A percentile compares a stretch with the other conserved stretches of the same genome.
Conservation (phyloP, 2,888 invertebrate species). For the Drosophila longiperda region DNA sequence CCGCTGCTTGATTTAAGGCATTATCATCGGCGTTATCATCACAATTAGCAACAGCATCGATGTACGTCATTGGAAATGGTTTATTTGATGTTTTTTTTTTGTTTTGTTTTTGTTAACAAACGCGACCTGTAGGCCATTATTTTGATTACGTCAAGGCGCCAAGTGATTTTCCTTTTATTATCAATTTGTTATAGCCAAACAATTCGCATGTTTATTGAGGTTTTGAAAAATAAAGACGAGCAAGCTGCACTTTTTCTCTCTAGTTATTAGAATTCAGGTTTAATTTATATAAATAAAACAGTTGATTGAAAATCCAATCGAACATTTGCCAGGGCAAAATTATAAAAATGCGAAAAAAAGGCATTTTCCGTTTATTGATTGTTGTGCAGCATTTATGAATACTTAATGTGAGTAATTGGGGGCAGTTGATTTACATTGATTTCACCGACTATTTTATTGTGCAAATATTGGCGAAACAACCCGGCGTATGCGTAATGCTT, state of each 20-base stretch:
- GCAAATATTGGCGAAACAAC: slow-evolving; percentile 33
- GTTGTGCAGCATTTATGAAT: slow-evolving; percentile 5
- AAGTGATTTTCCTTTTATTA: slow-evolving; percentile 6
- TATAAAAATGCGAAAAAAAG: not conserved
- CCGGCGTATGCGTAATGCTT: slow-evolving; percentile 45
- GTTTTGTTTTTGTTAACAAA: slow-evolving; percentile 4
- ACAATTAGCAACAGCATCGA: slow-evolving; percentile 27
- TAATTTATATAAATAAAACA: not conserved
- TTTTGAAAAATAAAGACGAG: not conserved
- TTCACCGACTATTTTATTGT: slow-evolving; percentile 7
- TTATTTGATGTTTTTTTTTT: not conserved
- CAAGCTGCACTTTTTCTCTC: not conserved
- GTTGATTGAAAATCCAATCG: not conserved
- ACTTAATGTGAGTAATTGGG: slow-evolving; percentile 22
- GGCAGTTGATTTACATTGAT: slow-evolving; percentile 11
- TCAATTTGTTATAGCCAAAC: not conserved
- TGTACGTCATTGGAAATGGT: slow-evolving; percentile 39
- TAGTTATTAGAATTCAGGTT: not conserved
- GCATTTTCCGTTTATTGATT: not conserved
- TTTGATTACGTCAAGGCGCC: slow-evolving; percentile 26
- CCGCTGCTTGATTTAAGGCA: not conserved
- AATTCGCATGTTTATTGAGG: not conserved
- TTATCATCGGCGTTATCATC: slow-evolving; percentile 6
- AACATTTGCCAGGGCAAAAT: not conserved
- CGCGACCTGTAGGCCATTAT: slow-evolving; percentile 14